Conservation (phyloP, 1,140 invertebrate genomes). For the Dreissena rostriformis region DNA sequence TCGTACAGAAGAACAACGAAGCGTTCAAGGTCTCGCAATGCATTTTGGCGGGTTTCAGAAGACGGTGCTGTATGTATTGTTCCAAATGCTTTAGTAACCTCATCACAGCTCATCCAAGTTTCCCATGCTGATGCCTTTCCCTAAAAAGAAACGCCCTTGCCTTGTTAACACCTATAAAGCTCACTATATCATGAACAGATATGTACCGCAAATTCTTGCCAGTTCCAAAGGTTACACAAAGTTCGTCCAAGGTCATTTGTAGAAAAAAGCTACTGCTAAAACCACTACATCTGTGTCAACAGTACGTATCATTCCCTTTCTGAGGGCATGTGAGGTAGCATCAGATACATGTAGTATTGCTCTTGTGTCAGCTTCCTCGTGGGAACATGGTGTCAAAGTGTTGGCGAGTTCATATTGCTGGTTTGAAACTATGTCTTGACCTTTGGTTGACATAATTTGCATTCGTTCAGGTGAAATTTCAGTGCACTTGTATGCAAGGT, state of each 20-base stretch:
- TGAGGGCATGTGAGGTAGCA: neutral
- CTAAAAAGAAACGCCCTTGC: neutral
- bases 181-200: slow-evolving; percentile 1
- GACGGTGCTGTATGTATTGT: neutral
- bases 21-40: neutral
- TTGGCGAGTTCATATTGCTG: neutral
- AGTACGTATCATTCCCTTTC: neutral
- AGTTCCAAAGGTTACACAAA: slow-evolving; percentile 34
- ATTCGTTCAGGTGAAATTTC: neutral
- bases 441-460: neutral
- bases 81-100: slow-evolving; percentile 8
- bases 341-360: slow-evolving; percentile 1
- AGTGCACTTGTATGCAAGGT: neutral
- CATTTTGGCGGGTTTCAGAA: neutral
- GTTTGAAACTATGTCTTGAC: neutral
- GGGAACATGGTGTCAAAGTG: neutral
- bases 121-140: slow-evolving; percentile 30
- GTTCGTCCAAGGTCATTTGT: neutral
- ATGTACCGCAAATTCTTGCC: slow-evolving; percentile 18
- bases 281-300: slow-evolving; percentile 49
- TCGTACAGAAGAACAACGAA: slow-evolving; percentile 22
- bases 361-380: slow-evolving; percentile 38
- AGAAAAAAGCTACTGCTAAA: neutral
- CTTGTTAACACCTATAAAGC: neutral
- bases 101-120: neutral